Evolutionary conservation across 2,888 invertebrate species (phyloP), one percentile per base, ranked within the genome.

Genomic region (Falcaria lacertinaria): DNA sequence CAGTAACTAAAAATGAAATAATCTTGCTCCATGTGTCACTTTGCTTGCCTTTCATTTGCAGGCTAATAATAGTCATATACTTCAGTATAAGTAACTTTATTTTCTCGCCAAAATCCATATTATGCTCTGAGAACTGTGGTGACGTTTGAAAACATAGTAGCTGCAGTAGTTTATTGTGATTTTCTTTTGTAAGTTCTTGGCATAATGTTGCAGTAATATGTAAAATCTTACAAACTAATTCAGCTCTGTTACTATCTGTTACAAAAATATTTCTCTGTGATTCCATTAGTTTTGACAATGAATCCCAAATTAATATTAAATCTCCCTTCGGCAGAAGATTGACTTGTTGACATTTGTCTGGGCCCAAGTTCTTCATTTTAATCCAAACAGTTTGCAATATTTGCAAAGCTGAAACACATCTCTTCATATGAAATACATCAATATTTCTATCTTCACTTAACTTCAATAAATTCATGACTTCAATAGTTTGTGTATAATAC

Each of bases 401-500:
- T 36, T 52, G 52, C 25, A 89, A 54, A 5, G 72, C 74, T 41
- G 65, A 62, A 13, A 54, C 49, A 49, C 69, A 69, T 60, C 69
- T 78, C 44, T 73, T 60, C 34, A 89, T 64, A 57, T 82, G 71
- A 59, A 77, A 74, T 33, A 52, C 47, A 56, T 85, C 79, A 39
- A 57, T 52, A 41, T 66, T 63, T 2, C 32, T 45, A 41, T 73
- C 70, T 36, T 74, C 76, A 65, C 71, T 70, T 39, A 53, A 60
- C 44, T 78, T 74, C 13, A 82, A 36, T 19, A 65, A 66, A 35
- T 62, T 57, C 22, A 86, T 52, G 0, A 77, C 69, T 47, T 62
- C 57, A 11, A 77, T 25, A 33, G 68, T 47, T 67, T 82, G 69
- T 28, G 58, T 70, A 42, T 72, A 83, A 57, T 67, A 67, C 77